Conservation (phyloP, 1,140 invertebrate species). For the Aporrectodea caliginosa region DNA sequence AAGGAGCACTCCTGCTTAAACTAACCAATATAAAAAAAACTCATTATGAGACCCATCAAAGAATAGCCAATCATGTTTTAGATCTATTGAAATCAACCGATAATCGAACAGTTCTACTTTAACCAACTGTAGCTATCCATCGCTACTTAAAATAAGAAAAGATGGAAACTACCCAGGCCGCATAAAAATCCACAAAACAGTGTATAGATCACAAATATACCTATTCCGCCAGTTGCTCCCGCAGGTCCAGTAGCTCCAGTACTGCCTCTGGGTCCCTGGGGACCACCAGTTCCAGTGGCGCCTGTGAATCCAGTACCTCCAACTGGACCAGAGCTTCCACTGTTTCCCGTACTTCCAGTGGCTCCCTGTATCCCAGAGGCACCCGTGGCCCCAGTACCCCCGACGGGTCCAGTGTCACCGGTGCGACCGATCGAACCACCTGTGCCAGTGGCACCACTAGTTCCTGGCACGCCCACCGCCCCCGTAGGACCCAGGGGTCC, state of each 20-base stretch:
- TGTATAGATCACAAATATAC: neutral
- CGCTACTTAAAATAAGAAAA: neutral
- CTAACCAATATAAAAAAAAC: too few species aligned
- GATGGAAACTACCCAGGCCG: too few species aligned
- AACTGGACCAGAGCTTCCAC: neutral
- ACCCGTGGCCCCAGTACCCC: neutral
- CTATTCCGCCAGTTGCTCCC: neutral
- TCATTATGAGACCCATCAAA: neutral
- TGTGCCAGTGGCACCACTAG: conserved; percentile 5
- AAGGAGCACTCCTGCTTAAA: too few species aligned
- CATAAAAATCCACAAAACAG: too few species aligned
- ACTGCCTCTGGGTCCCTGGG: conserved; percentile 2
- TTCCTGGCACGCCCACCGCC: neutral
- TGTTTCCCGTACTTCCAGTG: neutral
- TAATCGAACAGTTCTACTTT: neutral
- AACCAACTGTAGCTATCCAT: neutral
- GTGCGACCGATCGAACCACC: conserved; percentile 6
- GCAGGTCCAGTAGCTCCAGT: conserved; percentile 1
- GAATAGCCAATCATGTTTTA: neutral
- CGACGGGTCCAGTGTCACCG: conserved; percentile 10
- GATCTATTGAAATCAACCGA: neutral
- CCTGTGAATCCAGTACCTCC: neutral
- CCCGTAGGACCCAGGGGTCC: conserved; percentile 6
- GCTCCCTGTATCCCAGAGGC: neutral
- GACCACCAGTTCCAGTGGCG: neutral